Evolutionary conservation across 2,797 vertebrate genomes (phyloP).

Genomic region (Microcaecilia unicolor): DNA sequence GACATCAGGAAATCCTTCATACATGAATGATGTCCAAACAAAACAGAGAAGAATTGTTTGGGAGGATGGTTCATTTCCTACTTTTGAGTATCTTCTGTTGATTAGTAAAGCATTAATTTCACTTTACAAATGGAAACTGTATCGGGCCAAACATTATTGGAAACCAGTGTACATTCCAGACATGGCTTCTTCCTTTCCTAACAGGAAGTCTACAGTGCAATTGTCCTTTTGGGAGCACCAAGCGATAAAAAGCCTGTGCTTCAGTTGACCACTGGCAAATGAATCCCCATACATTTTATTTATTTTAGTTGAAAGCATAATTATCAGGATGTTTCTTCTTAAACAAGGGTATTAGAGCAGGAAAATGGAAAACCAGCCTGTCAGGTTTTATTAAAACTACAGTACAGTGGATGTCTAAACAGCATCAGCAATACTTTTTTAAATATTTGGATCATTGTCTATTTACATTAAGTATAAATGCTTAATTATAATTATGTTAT

Average conservation of each 20-base stretch:
- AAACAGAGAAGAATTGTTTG: slow-evolving; percentile 52
- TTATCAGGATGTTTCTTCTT: slow-evolving; percentile 51
- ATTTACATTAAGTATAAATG: too few relatives aligned
- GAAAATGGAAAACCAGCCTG: slow-evolving; percentile 52
- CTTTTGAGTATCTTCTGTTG: slow-evolving; percentile 36
- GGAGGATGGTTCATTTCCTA: slow-evolving; percentile 56
- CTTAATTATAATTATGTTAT: too few relatives aligned
- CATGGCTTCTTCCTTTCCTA: slow-evolving; percentile 51
- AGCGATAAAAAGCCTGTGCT: slow-evolving; percentile 45
- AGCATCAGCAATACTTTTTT: too few relatives aligned
- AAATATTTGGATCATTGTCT: too few relatives aligned
- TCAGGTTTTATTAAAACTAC: too few relatives aligned
- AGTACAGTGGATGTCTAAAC: slow-evolving; percentile 43
- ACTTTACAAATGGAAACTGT: slow-evolving; percentile 65
- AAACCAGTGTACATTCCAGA: slow-evolving; percentile 45
- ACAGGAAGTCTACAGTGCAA: slow-evolving; percentile 52
- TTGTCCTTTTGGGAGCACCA: slow-evolving; percentile 40
- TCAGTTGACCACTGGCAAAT: slow-evolving; percentile 23
- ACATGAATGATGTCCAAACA: slow-evolving; percentile 42
- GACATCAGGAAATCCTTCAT: slow-evolving; percentile 62
- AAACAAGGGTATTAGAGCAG: slow-evolving; percentile 49
- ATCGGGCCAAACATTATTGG: slow-evolving; percentile 53
- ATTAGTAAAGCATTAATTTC: slow-evolving; percentile 49
- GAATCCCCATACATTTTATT: slow-evolving; percentile 27
- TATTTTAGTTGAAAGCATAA: slow-evolving; percentile 29